phyloP scores from a whole-genome alignment of 2,113 vertebrate species.

The Macroglossus sobrinus region DNA sequence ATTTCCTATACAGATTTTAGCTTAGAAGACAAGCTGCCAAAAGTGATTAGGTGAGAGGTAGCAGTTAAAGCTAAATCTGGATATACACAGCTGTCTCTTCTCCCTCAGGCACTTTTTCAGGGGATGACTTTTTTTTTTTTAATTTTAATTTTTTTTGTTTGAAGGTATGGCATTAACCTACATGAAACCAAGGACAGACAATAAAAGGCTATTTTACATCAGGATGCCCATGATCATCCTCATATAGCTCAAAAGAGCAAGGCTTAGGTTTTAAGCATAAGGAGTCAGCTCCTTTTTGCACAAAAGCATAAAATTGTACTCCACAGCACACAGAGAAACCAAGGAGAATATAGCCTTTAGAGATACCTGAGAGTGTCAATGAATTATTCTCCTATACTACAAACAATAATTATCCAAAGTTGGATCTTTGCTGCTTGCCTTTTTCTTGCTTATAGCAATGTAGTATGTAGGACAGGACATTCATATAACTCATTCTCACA shows the following conservation, averaged over 20 bases:
- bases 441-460: neutral
- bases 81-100: neutral
- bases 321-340: neutral
- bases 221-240: neutral
- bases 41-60: neutral
- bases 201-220: neutral
- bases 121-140: neutral
- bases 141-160: slow-evolving; percentile 3
- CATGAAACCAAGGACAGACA: neutral
- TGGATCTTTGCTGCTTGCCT: neutral
- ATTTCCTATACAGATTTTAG: neutral
- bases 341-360: neutral
- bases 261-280: neutral
- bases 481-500: neutral
- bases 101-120: neutral
- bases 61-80: neutral
- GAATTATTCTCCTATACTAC: neutral
- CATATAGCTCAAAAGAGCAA: neutral
- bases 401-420: neutral
- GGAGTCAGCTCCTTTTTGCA: neutral
- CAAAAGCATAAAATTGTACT: slow-evolving; percentile 12
- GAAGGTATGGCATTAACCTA: neutral
- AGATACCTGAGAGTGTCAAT: neutral
- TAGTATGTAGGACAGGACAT: accelerated
- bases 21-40: neutral